Evolutionary conservation across 2,888 invertebrate genomes (phyloP).

Genomic region (Oxytorus armatus): DNA sequence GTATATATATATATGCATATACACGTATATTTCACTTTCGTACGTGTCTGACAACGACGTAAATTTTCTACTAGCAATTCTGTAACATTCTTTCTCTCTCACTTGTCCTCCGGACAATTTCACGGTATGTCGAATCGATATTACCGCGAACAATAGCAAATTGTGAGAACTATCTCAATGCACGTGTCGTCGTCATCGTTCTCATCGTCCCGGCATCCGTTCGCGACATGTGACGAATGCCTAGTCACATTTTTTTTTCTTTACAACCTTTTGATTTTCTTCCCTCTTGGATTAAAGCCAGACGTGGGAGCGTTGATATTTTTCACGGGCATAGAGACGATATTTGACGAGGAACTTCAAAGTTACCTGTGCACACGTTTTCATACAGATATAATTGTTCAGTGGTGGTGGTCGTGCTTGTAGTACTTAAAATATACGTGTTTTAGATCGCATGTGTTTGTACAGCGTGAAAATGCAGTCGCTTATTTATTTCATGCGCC

Average conservation of each 20-base stretch:
- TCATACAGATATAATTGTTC: not conserved
- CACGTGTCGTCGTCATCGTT: conserved; percentile 18
- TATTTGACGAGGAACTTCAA: conserved; percentile 44
- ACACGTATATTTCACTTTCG: conserved; percentile 33
- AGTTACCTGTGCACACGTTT: not conserved
- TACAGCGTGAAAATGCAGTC: conserved; percentile 17
- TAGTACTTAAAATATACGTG: not conserved
- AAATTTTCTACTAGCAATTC: conserved; percentile 37
- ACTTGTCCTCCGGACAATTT: conserved; percentile 55
- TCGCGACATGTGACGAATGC: conserved; percentile 24
- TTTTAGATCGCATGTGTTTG: conserved; percentile 21
- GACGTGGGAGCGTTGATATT: conserved; percentile 38
- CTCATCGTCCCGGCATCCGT: not conserved
- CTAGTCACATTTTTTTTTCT: not conserved
- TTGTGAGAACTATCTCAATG: conserved; percentile 42
- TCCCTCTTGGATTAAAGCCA: conserved; percentile 42
- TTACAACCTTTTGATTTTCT: conserved; percentile 30
- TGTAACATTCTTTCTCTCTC: not conserved
- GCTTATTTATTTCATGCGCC: not conserved
- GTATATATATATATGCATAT: too few relatives aligned
- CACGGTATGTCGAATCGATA: conserved; percentile 63
- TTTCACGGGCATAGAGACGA: conserved; percentile 36
- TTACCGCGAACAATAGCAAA: conserved; percentile 52
- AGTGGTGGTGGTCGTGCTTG: not conserved
- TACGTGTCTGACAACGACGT: conserved; percentile 46